A percentile compares a stretch with the other conserved stretches of the same genome.
These are phyloP conservation scores for Galaxea fascicularis DNA, from an alignment of 92 coral and sea anemone species.

Conservation along the genomic window DNA sequence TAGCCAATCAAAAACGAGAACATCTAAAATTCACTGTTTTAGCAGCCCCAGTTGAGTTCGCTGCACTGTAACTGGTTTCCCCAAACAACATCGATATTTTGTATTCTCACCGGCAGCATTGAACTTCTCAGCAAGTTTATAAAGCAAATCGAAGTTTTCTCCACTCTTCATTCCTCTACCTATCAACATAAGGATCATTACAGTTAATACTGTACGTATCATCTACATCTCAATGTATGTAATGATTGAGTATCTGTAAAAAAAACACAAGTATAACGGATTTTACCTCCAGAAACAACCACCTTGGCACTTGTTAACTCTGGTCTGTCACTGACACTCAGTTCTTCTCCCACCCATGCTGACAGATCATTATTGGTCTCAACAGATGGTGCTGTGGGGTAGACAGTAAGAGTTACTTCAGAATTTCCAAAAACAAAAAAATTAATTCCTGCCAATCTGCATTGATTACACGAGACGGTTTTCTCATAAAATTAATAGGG, in stretches of 20 bases:
- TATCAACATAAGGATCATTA: conserved; percentile 14
- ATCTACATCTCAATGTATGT: too few species aligned
- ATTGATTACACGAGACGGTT: too few species aligned
- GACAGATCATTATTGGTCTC: conserved; percentile 92
- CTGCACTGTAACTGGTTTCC: too few species aligned
- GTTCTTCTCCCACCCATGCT: conserved; percentile 83
- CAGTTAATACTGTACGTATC: too few species aligned
- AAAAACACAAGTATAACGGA: neutral
- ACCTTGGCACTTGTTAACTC: conserved; percentile 96
- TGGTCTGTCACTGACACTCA: conserved; percentile 94
- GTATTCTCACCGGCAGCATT: conserved; percentile 88
- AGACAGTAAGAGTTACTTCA: neutral
- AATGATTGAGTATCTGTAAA: neutral
- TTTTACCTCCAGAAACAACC: conserved; percentile 95
- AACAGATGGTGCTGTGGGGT: conserved; percentile 78
- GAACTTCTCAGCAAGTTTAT: conserved; percentile 92
- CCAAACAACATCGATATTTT: neutral
- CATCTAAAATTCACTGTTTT: too few species aligned
- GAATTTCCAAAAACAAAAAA: too few species aligned
- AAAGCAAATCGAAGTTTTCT: conserved; percentile 90
- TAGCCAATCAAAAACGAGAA: too few species aligned
- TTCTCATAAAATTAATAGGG: too few species aligned
- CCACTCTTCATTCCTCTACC: conserved; percentile 98
- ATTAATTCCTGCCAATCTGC: too few species aligned
- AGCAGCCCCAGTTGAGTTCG: too few species aligned